A percentile compares a stretch with the other conserved stretches of the same genome.
phyloP scores from a whole-genome alignment of 2,888 invertebrate species.

The Phymatocera aterrima region DNA sequence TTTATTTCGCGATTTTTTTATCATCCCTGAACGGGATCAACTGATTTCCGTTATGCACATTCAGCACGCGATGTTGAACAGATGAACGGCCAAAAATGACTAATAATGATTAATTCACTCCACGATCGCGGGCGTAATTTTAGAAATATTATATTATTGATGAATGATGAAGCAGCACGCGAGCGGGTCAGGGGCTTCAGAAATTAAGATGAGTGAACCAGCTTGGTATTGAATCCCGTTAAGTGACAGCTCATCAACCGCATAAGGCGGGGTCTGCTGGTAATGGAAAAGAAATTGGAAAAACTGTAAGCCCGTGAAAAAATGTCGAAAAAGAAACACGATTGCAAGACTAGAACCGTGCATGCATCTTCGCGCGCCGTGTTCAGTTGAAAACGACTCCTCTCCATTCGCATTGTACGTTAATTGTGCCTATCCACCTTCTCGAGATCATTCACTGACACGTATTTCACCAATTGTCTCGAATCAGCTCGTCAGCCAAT shows the following conservation, averaged over 20 bases:
- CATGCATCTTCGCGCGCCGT: background rate
- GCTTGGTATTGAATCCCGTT: background rate
- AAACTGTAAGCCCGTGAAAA: background rate
- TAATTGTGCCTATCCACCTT: background rate
- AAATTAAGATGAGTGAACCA: background rate
- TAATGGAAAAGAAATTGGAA: background rate
- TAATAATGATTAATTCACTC: background rate
- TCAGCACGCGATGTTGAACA: background rate
- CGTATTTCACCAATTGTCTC: slow-evolving; percentile 40
- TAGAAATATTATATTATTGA: slow-evolving; percentile 30
- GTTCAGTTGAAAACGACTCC: background rate
- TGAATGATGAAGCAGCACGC: no score
- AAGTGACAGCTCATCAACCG: background rate
- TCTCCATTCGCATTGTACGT: background rate
- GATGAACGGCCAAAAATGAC: background rate
- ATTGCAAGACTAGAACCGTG: background rate
- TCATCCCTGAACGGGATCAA: background rate
- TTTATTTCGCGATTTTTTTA: background rate
- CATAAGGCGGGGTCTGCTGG: background rate
- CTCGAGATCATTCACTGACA: slow-evolving; percentile 9
- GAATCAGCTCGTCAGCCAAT: slow-evolving; percentile 27
- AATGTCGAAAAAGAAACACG: background rate
- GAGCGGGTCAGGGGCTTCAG: background rate
- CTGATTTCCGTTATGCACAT: slow-evolving; percentile 4
- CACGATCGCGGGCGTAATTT: background rate